Evolutionary conservation across 92 coral and sea anemone genomes (phyloP), one percentile per base, ranked within the genome.

Genomic region (Bergia sp.): DNA sequence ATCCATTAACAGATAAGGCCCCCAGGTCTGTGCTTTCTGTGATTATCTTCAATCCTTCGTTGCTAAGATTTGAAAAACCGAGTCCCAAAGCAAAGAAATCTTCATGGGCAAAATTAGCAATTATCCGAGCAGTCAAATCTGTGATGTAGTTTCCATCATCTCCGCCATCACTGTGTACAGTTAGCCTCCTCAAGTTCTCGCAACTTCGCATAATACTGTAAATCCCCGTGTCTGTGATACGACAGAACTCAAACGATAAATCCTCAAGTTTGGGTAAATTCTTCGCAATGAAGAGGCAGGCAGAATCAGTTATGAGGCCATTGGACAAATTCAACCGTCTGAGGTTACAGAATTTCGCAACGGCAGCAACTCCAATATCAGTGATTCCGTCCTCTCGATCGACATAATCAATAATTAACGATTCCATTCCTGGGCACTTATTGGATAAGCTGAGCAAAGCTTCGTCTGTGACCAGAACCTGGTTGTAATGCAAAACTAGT

Each of bases 61-160:
- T 96, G 38, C 98, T 95, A 7, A 97, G 96, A 11, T 95, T 96
- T 2, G 98, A 97, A 83, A 95, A 97, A n/a, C 95, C 96, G 37
- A 97, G 90, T n/a, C 96, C 98, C 20, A 97, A 88, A 4, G 96
- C 91, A 82, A 96, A 91, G 77, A 97, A 93, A 76, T 93, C 86
- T 50, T 93, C 97, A 37, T 94, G 92, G 41, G 98, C 96, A 87
- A 90, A 96, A 58, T 95, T 92, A 1, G 98, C 98, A 40, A 97
- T 92, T 41, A 95, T 88, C 61, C 94, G 92, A 29, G 97, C 98
- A 44, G 97, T 88, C 45, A 91, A 90, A 78, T 97, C 98, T 2
- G 99, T 97, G 6, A 97, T 92, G 55, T 91, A 87, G 10, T 93
- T 93, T 65, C 93, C 85, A 45, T 93, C 94, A 18, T 89, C 91